Conservation (phyloP, 2,797 vertebrate species). For the Malurus leucopterus region DNA sequence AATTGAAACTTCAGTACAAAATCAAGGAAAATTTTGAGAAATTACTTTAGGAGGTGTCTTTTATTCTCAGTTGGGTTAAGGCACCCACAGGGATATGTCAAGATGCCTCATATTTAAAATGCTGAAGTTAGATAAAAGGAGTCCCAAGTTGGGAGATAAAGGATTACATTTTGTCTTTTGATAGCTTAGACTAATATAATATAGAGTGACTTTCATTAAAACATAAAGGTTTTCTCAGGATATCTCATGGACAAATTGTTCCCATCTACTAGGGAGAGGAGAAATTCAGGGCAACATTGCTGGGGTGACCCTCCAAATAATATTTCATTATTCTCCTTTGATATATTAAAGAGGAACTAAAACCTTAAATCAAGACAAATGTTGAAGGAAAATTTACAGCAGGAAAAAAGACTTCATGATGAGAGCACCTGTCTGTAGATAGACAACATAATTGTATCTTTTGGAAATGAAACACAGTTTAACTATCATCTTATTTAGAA, state of each 20-base stretch:
- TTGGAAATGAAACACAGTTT: not conserved
- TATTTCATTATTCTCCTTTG: not conserved
- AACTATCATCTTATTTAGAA: not conserved
- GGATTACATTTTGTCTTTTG: not conserved
- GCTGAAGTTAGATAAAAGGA: not conserved
- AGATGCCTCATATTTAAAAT: not conserved
- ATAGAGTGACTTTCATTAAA: not conserved
- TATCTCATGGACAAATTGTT: not conserved
- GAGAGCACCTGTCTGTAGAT: not conserved
- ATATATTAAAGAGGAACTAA: not conserved
- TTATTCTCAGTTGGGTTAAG: not conserved
- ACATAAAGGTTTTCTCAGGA: not conserved
- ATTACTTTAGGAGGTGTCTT: not conserved
- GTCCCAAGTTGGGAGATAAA: not conserved
- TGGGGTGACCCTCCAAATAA: not conserved
- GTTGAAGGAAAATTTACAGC: not conserved
- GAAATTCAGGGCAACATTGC: not conserved
- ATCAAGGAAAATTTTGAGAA: not conserved
- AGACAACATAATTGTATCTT: not conserved
- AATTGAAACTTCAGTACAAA: not conserved
- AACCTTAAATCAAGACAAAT: not conserved
- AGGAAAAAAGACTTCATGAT: not conserved
- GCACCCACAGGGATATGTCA: not conserved
- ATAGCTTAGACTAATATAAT: not conserved
- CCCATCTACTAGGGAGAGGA: not conserved